Percentiles rank a stretch among this genome's conserved stretches.
These are phyloP conservation scores for Heliconius eleuchia DNA, from an alignment of 1,140 invertebrate species.

Conservation along the genomic window DNA sequence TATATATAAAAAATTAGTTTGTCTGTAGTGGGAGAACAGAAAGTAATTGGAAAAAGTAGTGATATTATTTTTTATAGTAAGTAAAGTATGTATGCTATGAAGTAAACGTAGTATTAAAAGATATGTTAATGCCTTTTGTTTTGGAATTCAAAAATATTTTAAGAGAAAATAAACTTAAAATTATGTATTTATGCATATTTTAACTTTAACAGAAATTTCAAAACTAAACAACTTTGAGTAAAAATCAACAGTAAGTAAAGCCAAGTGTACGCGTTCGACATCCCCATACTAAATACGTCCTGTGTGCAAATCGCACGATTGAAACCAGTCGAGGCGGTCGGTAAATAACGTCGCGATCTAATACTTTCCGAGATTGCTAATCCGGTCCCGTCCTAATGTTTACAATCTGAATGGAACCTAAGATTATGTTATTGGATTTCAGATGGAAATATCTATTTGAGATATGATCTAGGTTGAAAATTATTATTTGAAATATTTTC, in stretches of 20 bases:
- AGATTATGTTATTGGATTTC: slow-evolving; percentile 39
- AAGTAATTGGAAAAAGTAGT: background rate
- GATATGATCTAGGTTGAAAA: slow-evolving; percentile 2
- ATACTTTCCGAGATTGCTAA: slow-evolving; percentile 71
- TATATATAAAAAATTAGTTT: slow-evolving; percentile 14
- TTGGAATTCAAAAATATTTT: background rate
- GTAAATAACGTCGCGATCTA: slow-evolving; percentile 68
- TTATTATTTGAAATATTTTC: background rate
- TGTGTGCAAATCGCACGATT: slow-evolving; percentile 64
- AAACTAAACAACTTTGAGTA: background rate
- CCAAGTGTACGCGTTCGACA: slow-evolving; percentile 14
- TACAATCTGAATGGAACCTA: slow-evolving; percentile 35
- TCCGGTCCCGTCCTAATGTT: slow-evolving; percentile 45
- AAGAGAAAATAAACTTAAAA: background rate
- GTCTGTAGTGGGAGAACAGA: background rate
- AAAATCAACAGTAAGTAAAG: background rate
- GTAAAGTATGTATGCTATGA: too few species aligned
- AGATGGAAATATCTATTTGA: slow-evolving; percentile 19
- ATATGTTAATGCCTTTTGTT: background rate
- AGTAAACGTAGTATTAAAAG: too few species aligned
- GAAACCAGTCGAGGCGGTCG: slow-evolving; percentile 61
- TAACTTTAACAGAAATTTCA: background rate
- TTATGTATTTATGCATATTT: too few species aligned
- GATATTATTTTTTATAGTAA: too few species aligned
- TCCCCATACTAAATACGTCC: slow-evolving; percentile 32